These are phyloP conservation scores for Chloebia gouldiae DNA, from an alignment of 2,113 vertebrate genomes.

Conservation along the genomic window DNA sequence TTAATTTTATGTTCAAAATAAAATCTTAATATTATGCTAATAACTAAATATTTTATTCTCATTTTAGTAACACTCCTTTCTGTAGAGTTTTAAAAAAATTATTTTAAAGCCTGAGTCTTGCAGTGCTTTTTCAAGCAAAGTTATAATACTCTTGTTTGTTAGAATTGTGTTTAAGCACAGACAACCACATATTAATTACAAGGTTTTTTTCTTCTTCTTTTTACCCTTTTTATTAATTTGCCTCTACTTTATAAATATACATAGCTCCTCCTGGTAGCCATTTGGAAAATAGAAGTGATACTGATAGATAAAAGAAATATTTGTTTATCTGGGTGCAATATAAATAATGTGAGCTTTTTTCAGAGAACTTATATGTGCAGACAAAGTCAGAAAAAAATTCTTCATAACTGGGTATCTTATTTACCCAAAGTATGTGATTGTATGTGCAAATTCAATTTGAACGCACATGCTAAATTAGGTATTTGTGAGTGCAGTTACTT, in stretches of 20 bases:
- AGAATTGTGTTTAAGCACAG: background rate
- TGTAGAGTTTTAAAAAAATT: background rate
- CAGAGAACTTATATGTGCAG: background rate
- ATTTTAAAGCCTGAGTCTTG: background rate
- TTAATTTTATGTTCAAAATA: background rate
- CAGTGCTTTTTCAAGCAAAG: background rate
- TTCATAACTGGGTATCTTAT: background rate
- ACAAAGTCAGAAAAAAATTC: background rate
- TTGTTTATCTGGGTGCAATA: background rate
- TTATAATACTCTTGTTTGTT: background rate
- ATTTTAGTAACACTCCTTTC: background rate
- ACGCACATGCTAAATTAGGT: background rate
- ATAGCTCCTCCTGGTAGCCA: background rate
- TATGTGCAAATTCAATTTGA: slow-evolving; percentile 27
- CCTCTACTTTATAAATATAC: background rate
- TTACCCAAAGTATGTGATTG: background rate
- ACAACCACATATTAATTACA: background rate
- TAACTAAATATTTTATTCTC: background rate
- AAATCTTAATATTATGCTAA: background rate
- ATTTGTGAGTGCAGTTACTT: background rate
- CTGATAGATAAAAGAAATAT: background rate
- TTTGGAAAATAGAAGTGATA: background rate
- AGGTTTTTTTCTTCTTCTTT: background rate
- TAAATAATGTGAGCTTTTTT: background rate
- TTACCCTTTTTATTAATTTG: background rate